Evolutionary conservation across 2,888 invertebrate species (phyloP).

Genomic region (Tipula lateralis): DNA sequence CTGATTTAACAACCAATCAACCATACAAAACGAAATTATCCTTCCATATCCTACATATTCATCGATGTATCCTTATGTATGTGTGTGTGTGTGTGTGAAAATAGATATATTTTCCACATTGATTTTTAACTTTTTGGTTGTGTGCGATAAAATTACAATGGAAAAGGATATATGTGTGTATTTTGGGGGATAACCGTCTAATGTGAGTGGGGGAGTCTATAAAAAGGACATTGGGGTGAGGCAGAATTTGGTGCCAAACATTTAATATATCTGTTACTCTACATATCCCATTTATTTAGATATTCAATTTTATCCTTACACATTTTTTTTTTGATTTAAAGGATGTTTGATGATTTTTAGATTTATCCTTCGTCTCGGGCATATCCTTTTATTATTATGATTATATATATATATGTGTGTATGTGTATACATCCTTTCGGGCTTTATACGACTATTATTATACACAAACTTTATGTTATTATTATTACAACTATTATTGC

Average conservation of each 20-base stretch:
- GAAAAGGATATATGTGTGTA: neutral
- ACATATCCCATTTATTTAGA: too few relatives aligned
- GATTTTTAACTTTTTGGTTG: neutral
- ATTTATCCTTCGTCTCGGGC: neutral
- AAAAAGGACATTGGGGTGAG: neutral
- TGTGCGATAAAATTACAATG: neutral
- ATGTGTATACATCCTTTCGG: neutral
- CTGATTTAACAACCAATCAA: neutral
- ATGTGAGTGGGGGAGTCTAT: neutral
- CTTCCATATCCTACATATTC: constrained; percentile 3
- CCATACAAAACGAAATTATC: neutral
- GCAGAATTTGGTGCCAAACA: neutral
- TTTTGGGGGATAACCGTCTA: neutral
- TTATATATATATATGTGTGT: neutral
- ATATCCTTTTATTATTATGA: neutral
- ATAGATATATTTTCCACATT: neutral
- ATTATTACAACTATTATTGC: constrained; percentile 11
- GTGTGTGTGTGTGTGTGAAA: neutral
- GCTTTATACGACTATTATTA: neutral
- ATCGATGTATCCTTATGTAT: neutral
- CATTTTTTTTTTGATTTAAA: neutral
- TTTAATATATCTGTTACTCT: neutral
- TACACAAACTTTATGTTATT: neutral
- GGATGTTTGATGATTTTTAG: constrained; percentile 11
- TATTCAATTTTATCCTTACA: constrained; percentile 4